phyloP scores from a whole-genome alignment of 2,113 vertebrate genomes.

The Penelope pileata region DNA sequence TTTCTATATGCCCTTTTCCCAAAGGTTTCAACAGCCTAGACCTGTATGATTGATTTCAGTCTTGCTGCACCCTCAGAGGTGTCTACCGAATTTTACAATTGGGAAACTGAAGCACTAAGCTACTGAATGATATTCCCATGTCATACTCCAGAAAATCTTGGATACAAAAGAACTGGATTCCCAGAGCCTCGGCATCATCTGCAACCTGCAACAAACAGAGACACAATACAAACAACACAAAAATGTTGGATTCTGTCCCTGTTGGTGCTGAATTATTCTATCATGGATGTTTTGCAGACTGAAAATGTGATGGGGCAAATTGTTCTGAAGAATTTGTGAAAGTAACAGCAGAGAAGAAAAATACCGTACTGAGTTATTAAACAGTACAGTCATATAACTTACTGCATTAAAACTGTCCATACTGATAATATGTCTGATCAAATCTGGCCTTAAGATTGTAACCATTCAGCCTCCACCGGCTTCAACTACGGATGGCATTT shows the following conservation, averaged over 20 bases:
- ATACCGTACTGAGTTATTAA: background rate
- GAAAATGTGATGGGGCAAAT: background rate
- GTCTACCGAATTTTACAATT: background rate
- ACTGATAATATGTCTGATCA: background rate
- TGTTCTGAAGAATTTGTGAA: background rate
- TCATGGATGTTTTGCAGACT: background rate
- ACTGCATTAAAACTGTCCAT: background rate
- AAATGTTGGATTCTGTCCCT: background rate
- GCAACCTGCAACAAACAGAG: background rate
- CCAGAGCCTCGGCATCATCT: background rate
- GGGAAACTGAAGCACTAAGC: background rate
- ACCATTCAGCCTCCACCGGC: background rate
- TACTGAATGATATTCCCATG: background rate
- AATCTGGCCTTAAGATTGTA: background rate
- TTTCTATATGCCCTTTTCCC: background rate
- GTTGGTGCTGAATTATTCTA: background rate
- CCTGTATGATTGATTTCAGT: background rate
- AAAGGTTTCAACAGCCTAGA: background rate
- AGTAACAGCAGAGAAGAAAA: background rate
- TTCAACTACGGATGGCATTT: accelerated
- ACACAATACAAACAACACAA: background rate
- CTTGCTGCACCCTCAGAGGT: background rate
- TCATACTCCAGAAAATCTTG: background rate
- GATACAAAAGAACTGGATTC: background rate
- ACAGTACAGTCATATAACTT: accelerated